Evolutionary conservation across 1,140 invertebrate species (phyloP), one percentile per base, ranked within the genome.

Genomic region (Musca vetustissima): DNA sequence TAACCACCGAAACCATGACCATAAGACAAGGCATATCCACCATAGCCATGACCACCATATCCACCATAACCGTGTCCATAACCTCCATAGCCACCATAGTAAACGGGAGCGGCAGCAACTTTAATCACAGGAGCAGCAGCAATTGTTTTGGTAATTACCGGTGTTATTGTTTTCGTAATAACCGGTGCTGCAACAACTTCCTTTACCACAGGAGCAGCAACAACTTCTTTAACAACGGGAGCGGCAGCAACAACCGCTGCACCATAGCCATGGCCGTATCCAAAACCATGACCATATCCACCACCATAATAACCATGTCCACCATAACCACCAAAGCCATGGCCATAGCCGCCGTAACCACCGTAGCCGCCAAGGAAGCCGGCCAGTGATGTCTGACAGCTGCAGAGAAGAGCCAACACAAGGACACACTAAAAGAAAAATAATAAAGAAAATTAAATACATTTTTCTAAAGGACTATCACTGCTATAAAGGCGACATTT

Each of bases 151-250:
- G 28, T 76, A 50, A 61, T 79, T 71, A 43, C 36, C 36, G 69
- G 73, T 15, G 61, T 52, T 22, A 70, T 66, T 21, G 66, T 77
- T 48, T 80, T 79, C n/a, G 78, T 78, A 22, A 80, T 77, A 47
- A 69, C 50, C 14, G 70, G 70, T 47, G 70, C 25, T 32, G 78
- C 72, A 13, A 80, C 69, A 21, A 80, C 28, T 28, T 28, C 28
- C 8, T 28, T 28, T 4, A 28, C 28, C 28, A 28, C 74, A 3
- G 78, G 78, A 14, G 57, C 65, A 11, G 65, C 25, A 15, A 71
- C 68, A 7, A 67, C 64, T 21, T 61, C 48, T 36, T 70, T 70
- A 8, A 70, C 57, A 11, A 70, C 57, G 19, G 69, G 69, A 21
- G 69, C 64, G 7, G 68, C 75, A 11, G 70, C 71, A n/a, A 28